Conservation (phyloP, 2,113 vertebrate genomes). For the Spea multiplicata region DNA sequence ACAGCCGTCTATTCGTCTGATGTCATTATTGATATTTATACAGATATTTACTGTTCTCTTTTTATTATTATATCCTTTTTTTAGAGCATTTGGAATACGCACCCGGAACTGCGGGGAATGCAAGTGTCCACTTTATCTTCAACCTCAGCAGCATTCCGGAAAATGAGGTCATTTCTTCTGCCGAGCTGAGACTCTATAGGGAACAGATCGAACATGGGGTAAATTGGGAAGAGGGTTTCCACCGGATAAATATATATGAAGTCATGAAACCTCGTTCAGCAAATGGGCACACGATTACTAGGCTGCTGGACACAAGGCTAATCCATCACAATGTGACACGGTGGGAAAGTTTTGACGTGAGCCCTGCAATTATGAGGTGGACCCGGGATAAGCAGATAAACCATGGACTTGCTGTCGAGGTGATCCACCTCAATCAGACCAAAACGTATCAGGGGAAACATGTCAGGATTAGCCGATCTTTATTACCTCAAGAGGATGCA, state of each 20-base stretch:
- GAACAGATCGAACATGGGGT: constrained; percentile 74
- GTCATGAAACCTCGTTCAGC: constrained; percentile 81
- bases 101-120: constrained; percentile 63
- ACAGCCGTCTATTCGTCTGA: neutral
- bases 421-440: constrained; percentile 79
- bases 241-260: constrained; percentile 96
- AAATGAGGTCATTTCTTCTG: constrained; percentile 90
- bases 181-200: constrained; percentile 91
- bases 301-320: constrained; percentile 92
- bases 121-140: constrained; percentile 84
- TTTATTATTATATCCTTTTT: constrained; percentile 36
- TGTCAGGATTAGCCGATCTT: constrained; percentile 90
- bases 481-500: constrained; percentile 79
- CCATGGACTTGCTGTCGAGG: constrained; percentile 91
- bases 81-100: constrained; percentile 89
- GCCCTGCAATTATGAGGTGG: constrained; percentile 93
- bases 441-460: constrained; percentile 79
- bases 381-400: constrained; percentile 86
- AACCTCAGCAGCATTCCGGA: constrained; percentile 96
- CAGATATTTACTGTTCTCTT: constrained; percentile 1
- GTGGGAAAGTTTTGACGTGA: constrained; percentile 98
- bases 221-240: constrained; percentile 71
- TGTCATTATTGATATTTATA: neutral
- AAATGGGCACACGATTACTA: constrained; percentile 79
- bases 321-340: constrained; percentile 86